Conservation (phyloP, 2,888 invertebrate genomes). For the Ernsta delagoae region DNA sequence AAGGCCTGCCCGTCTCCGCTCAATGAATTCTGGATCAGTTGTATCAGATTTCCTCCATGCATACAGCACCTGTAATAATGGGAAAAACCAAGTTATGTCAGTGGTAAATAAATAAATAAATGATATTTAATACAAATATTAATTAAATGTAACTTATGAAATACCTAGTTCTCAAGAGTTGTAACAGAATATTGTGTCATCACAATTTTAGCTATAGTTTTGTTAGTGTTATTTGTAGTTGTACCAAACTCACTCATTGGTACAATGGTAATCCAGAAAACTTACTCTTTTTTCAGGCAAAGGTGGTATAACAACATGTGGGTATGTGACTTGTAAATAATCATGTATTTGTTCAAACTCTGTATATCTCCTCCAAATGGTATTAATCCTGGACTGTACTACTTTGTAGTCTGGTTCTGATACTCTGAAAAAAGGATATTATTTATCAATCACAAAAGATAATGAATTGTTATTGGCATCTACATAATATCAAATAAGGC, state of each 20-base stretch:
- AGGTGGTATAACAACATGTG: constrained; percentile 92
- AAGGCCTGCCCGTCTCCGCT: constrained; percentile 91
- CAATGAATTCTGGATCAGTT: constrained; percentile 90
- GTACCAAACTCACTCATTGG: no score
- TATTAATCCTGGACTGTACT: constrained; percentile 86
- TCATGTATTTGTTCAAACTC: constrained; percentile 93
- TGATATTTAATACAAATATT: no score
- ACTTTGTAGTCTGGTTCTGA: constrained; percentile 86
- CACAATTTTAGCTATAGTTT: no score
- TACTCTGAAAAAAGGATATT: constrained; percentile 75
- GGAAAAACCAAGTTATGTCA: no score
- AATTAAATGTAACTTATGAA: no score
- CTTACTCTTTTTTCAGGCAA: constrained; percentile 90
- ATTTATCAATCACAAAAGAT: no score
- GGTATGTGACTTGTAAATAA: constrained; percentile 91
- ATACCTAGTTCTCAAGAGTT: no score
- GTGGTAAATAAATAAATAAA: no score
- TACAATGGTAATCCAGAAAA: background rate
- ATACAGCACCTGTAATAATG: constrained; percentile 84
- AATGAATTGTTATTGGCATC: no score
- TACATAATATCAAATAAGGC: no score
- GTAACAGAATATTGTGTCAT: no score
- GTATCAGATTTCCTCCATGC: constrained; percentile 94
- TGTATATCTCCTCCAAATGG: constrained; percentile 92
- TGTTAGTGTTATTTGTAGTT: no score